Evolutionary conservation across 2,888 invertebrate species (phyloP).

Genomic region (Pyralis farinalis): DNA sequence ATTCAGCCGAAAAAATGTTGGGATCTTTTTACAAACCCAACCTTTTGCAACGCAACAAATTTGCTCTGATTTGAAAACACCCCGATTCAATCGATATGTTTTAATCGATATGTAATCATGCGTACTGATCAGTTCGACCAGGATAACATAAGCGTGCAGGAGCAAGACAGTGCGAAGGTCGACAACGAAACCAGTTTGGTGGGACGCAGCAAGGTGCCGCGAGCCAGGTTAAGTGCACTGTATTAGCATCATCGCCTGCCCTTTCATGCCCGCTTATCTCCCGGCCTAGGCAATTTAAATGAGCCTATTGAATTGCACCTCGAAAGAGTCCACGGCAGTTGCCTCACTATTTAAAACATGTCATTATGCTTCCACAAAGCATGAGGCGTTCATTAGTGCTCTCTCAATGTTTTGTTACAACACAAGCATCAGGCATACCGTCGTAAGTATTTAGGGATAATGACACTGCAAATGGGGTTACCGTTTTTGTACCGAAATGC

Average conservation of each 20-base stretch:
- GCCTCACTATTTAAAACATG: slow-evolving; percentile 11
- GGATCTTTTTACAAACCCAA: no score
- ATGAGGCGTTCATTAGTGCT: slow-evolving; percentile 8
- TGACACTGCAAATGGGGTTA: slow-evolving; percentile 2
- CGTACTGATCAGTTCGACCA: slow-evolving; percentile 58
- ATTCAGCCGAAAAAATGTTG: neutral
- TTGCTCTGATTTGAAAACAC: no score
- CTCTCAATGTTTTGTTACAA: slow-evolving; percentile 7
- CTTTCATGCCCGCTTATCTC: slow-evolving; percentile 75
- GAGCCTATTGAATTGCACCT: slow-evolving; percentile 63
- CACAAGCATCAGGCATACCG: neutral
- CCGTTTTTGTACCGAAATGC: slow-evolving; percentile 2
- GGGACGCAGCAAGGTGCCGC: slow-evolving; percentile 73
- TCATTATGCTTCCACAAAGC: slow-evolving; percentile 11
- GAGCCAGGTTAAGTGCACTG: slow-evolving; percentile 72
- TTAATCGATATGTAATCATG: slow-evolving; percentile 59
- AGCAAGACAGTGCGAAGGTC: slow-evolving; percentile 67
- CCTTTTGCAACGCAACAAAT: no score
- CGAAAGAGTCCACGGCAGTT: slow-evolving; percentile 1
- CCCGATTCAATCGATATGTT: slow-evolving; percentile 32
- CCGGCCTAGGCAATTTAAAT: slow-evolving; percentile 64
- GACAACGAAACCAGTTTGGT: slow-evolving; percentile 69
- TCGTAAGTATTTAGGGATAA: neutral
- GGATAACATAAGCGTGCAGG: slow-evolving; percentile 56
- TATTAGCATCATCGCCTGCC: slow-evolving; percentile 74